A percentile compares a stretch with the other conserved stretches of the same genome.
These are phyloP conservation scores for rabbit (Oryctolagus cuniculus) DNA, from an alignment of 2,113 vertebrate species.

Conservation along the genomic window mOryCun1.1 NC_091438.1:148198501-148199000, in stretches of 20 bases:
- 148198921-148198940: background rate
- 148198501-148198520: background rate
- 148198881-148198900: background rate
- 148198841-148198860: background rate
- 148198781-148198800: background rate
- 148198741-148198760: background rate
- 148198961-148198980: background rate
- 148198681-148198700: background rate
- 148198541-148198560: rapidly evolving
- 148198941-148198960: background rate
- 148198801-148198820: background rate
- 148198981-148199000: background rate
- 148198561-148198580: background rate
- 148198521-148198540: rapidly evolving
- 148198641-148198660: no score
- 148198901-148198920: rapidly evolving
- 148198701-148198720: no score
- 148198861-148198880: background rate
- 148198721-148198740: background rate
- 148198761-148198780: background rate
- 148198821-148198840: background rate
- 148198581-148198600: background rate
- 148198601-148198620: background rate
- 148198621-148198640: no score
- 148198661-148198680: background rate